A percentile compares a stretch with the other conserved stretches of the same genome.
Evolutionary conservation across 2,888 invertebrate species (phyloP).

Genomic region (Helleia helle): DNA sequence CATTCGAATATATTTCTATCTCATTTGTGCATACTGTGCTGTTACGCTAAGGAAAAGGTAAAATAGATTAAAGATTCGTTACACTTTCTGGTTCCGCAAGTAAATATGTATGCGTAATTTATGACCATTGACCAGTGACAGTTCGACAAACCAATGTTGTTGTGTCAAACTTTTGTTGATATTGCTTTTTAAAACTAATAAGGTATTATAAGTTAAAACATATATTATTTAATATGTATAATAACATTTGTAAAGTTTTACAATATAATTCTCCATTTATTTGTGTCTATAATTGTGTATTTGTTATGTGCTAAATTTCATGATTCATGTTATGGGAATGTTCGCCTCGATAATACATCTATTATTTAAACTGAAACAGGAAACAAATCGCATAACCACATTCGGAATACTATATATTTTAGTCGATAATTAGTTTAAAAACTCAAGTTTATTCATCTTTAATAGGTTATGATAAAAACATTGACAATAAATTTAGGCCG

Average conservation of each 20-base stretch:
- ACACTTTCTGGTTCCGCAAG: background rate
- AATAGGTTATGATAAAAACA: conserved; percentile 25
- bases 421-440: conserved; percentile 12
- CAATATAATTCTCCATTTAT: conserved; percentile 24
- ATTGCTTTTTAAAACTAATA: conserved; percentile 40
- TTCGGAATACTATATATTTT: conserved; percentile 8
- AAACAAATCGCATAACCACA: conserved; percentile 31
- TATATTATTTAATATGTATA: conserved; percentile 44
- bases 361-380: conserved; percentile 44
- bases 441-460: background rate
- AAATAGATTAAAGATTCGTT: background rate
- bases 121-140: conserved; percentile 46
- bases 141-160: conserved; percentile 40
- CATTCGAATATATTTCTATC: conserved; percentile 2
- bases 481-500: background rate
- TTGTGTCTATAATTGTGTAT: conserved; percentile 21
- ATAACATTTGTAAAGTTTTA: conserved; percentile 25
- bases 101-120: too few species aligned
- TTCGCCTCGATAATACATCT: conserved; percentile 45
- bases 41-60: conserved; percentile 2
- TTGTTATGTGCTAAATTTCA: conserved; percentile 34
- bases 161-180: conserved; percentile 67
- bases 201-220: conserved; percentile 35
- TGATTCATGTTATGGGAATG: conserved; percentile 67
- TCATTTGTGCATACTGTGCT: background rate